Conservation (phyloP, 2,797 vertebrate genomes). For the Salmo trutta region DNA sequence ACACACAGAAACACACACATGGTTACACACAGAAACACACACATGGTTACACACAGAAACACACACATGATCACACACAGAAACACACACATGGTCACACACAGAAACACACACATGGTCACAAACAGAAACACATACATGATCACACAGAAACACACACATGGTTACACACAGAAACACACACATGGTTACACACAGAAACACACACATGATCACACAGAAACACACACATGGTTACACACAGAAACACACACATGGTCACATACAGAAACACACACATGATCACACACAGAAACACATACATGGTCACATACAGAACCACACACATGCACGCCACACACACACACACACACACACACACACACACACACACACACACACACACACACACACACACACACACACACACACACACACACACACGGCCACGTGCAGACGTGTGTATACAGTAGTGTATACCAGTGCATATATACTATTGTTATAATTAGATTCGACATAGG, state of each 20-base stretch:
- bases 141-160: not conserved
- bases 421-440: not conserved
- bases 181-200: too few relatives aligned
- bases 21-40: slow-evolving; percentile 16
- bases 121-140: not conserved
- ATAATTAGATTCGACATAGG: not conserved
- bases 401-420: not conserved
- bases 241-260: too few relatives aligned
- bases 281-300: slow-evolving; percentile 1
- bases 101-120: not conserved
- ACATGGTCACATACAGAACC: not conserved
- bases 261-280: slow-evolving; percentile 9
- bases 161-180: too few relatives aligned
- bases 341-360: too few relatives aligned
- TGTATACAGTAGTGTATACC: too few relatives aligned
- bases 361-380: too few relatives aligned
- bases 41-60: not conserved
- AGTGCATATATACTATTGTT: not conserved
- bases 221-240: not conserved
- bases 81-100: not conserved
- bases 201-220: not conserved
- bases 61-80: too few relatives aligned
- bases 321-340: slow-evolving; percentile 1
- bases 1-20: slow-evolving; percentile 20
- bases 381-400: not conserved